Evolutionary conservation across 2,113 vertebrate genomes (phyloP).

Genomic region (Sturnus vulgaris): DNA sequence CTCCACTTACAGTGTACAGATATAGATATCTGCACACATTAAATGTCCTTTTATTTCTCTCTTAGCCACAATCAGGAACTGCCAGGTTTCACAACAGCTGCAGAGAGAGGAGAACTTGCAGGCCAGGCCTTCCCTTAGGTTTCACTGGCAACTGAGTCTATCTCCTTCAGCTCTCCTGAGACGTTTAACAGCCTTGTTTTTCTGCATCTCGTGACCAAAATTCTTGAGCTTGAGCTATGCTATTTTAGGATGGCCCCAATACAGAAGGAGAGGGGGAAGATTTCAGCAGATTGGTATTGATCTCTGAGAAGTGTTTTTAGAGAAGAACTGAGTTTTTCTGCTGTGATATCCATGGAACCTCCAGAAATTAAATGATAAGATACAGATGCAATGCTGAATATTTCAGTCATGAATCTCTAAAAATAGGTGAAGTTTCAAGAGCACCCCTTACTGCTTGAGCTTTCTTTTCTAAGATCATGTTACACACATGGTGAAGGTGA

Average conservation of each 20-base stretch:
- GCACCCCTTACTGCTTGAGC: neutral
- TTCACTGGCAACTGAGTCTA: neutral
- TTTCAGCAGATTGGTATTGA: neutral
- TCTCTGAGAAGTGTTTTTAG: neutral
- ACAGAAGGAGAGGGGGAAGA: neutral
- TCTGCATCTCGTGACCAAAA: neutral
- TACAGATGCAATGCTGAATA: neutral
- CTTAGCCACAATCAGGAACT: neutral
- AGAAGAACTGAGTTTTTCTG: neutral
- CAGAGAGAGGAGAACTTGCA: neutral
- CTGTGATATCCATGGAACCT: neutral
- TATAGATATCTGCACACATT: neutral
- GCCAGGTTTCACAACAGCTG: neutral
- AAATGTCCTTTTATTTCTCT: neutral
- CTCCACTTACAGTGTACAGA: neutral
- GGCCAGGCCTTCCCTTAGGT: neutral
- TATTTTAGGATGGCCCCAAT: neutral
- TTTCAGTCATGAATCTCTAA: neutral
- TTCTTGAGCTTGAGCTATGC: neutral
- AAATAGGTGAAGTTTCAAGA: neutral
- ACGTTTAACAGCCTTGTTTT: neutral
- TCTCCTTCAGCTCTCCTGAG: neutral
- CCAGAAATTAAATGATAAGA: neutral
- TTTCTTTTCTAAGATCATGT: neutral
- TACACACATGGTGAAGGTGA: neutral